These are phyloP conservation scores for Hyphantria cunea DNA, from an alignment of 1,140 invertebrate genomes.

Conservation along the genomic window DNA sequence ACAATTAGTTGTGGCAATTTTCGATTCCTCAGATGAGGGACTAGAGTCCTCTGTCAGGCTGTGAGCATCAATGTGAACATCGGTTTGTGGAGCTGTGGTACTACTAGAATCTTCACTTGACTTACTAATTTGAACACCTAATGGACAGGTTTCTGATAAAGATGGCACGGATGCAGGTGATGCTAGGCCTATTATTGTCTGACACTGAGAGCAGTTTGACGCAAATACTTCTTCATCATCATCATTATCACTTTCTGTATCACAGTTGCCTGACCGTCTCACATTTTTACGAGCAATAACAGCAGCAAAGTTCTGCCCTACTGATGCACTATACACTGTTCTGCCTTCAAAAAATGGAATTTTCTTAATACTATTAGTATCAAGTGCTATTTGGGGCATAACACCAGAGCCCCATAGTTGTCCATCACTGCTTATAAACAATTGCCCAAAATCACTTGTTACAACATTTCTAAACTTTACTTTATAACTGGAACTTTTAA, in stretches of 20 bases:
- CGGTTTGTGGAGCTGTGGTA: constrained; percentile 76
- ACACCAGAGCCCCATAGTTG: constrained; percentile 89
- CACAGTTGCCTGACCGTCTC: constrained; percentile 78
- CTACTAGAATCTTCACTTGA: constrained; percentile 81
- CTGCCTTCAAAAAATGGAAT: constrained; percentile 87
- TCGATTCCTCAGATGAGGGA: constrained; percentile 79
- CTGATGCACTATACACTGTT: constrained; percentile 83
- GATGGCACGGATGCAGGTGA: constrained; percentile 81
- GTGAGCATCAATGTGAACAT: constrained; percentile 75
- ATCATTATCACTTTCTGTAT: constrained; percentile 84
- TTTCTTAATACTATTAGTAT: constrained; percentile 83
- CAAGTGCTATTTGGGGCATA: constrained; percentile 87
- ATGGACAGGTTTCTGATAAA: constrained; percentile 75
- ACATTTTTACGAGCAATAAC: constrained; percentile 85
- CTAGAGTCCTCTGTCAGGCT: constrained; percentile 82
- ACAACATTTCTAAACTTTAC: constrained; percentile 85
- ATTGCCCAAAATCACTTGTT: constrained; percentile 83
- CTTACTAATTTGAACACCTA: constrained; percentile 78
- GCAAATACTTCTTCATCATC: constrained; percentile 86
- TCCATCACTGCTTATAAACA: constrained; percentile 86
- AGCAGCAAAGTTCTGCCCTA: constrained; percentile 87
- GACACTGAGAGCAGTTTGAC: constrained; percentile 85
- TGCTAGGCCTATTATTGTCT: constrained; percentile 78
- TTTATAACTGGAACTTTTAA: constrained; percentile 83
- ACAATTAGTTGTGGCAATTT: constrained; percentile 65